Evolutionary conservation across 2,797 vertebrate species (phyloP), one percentile per base, ranked within the genome.

Genomic region (Catharus ustulatus): DNA sequence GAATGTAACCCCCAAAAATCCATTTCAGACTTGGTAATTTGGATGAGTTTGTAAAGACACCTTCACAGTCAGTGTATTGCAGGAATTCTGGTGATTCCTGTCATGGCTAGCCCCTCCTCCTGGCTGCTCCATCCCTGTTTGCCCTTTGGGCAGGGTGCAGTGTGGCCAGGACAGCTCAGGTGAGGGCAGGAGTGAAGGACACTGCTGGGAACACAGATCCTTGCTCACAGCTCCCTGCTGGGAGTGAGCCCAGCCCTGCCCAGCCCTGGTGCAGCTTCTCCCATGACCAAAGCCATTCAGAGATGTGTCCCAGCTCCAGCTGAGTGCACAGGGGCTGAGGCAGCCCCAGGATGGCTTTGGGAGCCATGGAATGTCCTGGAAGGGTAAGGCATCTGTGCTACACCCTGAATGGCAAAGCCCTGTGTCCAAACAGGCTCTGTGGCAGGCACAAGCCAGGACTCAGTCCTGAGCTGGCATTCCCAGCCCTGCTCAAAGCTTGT

Each of bases 151-250:
- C 67, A 30, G 5, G 32, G 13, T 30, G 16, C 17, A n/a, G 48
- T 24, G 23, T 0, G 22, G 69, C 24, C 52, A 27, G 90, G 36
- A 40, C 10, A 46, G 71, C 40, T 24, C 43, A 0, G 32, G 52
- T 0, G 3, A 23, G 34, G 26, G 30, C 45, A 72, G 79, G n/a
- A 34, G 27, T 1, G 61, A n/a, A 43, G 81, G 62, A 11, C 26
- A 1, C 3, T 58, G 57, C 43, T 10, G 21, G 38, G n/a, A 72
- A 27, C 0, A 0, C 46, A 15, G 1, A 1, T 34, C n/a, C 36
- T 34, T 30, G 45, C 34, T 46, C 45, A 10, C 30, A 38, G 36
- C 79, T 15, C 0, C 2, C 4, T 55, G 46, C 63, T 52, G 51
- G 10, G 27, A 24, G 5, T 1, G 34, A 69, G 40, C 23, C n/a